Evolutionary conservation across 2,888 invertebrate species (phyloP), one percentile per base, ranked within the genome.

Genomic region (Pyralis farinalis): DNA sequence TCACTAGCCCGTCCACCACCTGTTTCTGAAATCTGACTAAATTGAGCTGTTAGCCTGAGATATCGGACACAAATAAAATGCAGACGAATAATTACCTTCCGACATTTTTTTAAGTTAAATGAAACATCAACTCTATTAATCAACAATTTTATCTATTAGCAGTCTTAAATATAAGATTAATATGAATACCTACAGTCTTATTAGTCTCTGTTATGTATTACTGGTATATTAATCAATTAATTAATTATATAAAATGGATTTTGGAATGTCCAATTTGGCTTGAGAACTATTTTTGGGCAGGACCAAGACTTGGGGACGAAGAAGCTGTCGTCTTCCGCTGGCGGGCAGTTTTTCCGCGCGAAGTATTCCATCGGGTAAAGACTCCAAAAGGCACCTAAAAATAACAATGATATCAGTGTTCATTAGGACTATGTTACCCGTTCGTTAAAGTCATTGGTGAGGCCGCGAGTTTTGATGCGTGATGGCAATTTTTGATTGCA

Each of bases 301-400:
- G 84, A 74, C 88, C 88, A 88, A 1, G 88, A 88, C 44, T 87
- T 87, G 1, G 88, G 88, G 40, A 84, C 58, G 53, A 87, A 88
- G 55, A 72, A 88, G 46, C 82, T 86, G 53, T 87, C 87, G 40
- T 56, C 63, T 38, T 74, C 74, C 1, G 81, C 71, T 3, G 86
- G 83, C 0, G 93, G 93, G 61, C 95, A 95, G 74, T 96, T 96
- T 40, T 84, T 76, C 33, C 96, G 90, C 0, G 97, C 96, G 70
- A 93, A 97, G 86, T 92, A 95, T 80, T 99, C 98, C 91, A 97
- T 94, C 12, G 94, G 90, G 71, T 97, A 98, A 1, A 95, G 69
- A 58, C 94, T 93, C 70, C 94, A 89, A n/a, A 95, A 71, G 1
- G 94, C 58, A 36, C 87, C 88, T 88, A 70, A n/a, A 70, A 66